phyloP scores from a whole-genome alignment of 2,797 vertebrate species.

The Spinus olivaceus region DNA sequence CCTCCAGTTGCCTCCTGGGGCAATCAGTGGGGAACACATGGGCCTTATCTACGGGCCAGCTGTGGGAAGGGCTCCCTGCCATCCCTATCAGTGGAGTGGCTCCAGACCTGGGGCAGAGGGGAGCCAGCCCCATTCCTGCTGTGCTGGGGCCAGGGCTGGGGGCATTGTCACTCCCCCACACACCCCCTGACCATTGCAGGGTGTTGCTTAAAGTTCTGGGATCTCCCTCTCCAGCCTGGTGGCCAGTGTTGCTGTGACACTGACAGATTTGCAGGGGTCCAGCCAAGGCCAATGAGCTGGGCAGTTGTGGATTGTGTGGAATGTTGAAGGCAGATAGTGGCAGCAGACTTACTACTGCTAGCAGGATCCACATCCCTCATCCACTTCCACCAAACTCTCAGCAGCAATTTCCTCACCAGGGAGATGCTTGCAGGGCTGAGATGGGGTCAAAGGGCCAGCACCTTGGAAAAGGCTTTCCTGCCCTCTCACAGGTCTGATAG shows the following conservation, averaged over 20 bases:
- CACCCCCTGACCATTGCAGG: not conserved
- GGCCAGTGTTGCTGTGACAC: rapidly evolving
- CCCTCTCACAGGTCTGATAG: not conserved
- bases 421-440: not conserved
- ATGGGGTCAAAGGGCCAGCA: not conserved
- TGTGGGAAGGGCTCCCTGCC: not conserved
- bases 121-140: not conserved
- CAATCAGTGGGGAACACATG: not conserved
- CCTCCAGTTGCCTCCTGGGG: not conserved
- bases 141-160: not conserved
- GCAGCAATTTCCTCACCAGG: not conserved
- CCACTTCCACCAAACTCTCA: not conserved
- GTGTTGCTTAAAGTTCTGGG: rapidly evolving
- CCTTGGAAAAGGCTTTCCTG: not conserved
- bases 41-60: not conserved
- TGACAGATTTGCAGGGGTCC: not conserved
- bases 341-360: not conserved
- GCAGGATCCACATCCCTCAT: not conserved
- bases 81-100: not conserved
- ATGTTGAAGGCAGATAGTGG: not conserved
- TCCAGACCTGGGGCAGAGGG: not conserved
- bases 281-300: rapidly evolving
- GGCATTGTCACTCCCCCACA: rapidly evolving
- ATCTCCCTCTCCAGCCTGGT: not conserved
- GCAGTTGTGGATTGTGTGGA: not conserved